Conservation (phyloP, 1,140 invertebrate species). For the Platyscapa corneri region DNA sequence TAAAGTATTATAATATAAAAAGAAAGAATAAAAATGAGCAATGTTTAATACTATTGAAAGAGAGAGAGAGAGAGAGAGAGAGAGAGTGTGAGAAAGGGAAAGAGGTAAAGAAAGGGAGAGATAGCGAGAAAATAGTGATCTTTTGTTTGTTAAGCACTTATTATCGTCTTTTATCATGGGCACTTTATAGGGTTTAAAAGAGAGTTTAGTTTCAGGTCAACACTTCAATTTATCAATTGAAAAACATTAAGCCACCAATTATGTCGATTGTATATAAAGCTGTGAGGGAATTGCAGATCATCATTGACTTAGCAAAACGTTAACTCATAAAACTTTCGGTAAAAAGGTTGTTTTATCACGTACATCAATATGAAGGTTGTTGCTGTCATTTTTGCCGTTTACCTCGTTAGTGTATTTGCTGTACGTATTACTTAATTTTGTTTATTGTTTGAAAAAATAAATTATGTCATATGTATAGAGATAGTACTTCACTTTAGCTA, state of each 20-base stretch:
- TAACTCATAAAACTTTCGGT: neutral
- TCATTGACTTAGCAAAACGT: constrained; percentile 34
- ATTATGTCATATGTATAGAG: neutral
- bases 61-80: too few relatives aligned
- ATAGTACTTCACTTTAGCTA: too few relatives aligned
- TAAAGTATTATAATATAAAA: too few relatives aligned
- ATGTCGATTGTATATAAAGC: constrained; percentile 44
- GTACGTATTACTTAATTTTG: constrained; percentile 18
- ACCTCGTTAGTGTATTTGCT: constrained; percentile 8
- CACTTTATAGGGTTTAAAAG: constrained; percentile 32
- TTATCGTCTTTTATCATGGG: constrained; percentile 34
- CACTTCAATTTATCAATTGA: constrained; percentile 52
- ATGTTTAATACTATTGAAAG: too few relatives aligned
- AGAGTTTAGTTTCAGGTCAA: constrained; percentile 49
- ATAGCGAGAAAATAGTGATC: neutral
- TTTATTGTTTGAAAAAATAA: neutral
- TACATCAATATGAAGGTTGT: constrained; percentile 19
- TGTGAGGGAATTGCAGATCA: neutral
- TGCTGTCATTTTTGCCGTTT: constrained; percentile 30
- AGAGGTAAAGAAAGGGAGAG: neutral
- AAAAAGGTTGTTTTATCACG: neutral
- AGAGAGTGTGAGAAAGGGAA: neutral
- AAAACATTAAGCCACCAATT: constrained; percentile 41
- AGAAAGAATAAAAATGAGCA: too few relatives aligned
- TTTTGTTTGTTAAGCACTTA: constrained; percentile 42